Evolutionary conservation across 2,113 vertebrate genomes (phyloP).

Genomic region (Cricetomys ansorgei): DNA sequence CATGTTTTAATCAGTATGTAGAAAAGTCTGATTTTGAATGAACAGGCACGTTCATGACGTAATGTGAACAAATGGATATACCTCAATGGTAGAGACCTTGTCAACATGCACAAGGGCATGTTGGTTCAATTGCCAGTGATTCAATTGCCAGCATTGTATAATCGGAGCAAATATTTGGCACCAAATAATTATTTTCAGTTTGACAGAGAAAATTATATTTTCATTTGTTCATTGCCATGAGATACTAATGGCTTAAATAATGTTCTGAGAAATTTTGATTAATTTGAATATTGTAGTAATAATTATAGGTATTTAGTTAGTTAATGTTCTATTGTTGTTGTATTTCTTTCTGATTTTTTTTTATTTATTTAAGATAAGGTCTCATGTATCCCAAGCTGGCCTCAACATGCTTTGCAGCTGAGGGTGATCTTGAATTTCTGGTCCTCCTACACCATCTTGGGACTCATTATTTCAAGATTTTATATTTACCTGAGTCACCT

Average conservation of each 20-base stretch:
- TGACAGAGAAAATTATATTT: neutral
- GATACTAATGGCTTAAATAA: neutral
- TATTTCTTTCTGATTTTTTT: neutral
- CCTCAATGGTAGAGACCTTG: neutral
- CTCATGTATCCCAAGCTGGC: neutral
- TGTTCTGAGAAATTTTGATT: neutral
- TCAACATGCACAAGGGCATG: neutral
- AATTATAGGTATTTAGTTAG: neutral
- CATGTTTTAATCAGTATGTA: neutral
- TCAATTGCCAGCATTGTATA: neutral
- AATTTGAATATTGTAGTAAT: neutral
- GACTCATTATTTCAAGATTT: neutral
- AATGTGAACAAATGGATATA: neutral
- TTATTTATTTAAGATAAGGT: neutral
- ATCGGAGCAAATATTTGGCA: neutral
- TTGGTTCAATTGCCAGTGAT: neutral
- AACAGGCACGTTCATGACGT: neutral
- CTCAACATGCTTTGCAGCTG: neutral
- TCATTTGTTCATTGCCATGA: slow-evolving; percentile 24
- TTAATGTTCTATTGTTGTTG: neutral
- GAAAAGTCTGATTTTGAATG: neutral
- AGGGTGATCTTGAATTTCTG: neutral
- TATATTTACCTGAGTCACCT: neutral
- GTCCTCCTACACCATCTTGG: neutral
- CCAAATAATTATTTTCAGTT: neutral